phyloP scores from a whole-genome alignment of 2,888 invertebrate genomes.

The Kryphioiulus occultus region DNA sequence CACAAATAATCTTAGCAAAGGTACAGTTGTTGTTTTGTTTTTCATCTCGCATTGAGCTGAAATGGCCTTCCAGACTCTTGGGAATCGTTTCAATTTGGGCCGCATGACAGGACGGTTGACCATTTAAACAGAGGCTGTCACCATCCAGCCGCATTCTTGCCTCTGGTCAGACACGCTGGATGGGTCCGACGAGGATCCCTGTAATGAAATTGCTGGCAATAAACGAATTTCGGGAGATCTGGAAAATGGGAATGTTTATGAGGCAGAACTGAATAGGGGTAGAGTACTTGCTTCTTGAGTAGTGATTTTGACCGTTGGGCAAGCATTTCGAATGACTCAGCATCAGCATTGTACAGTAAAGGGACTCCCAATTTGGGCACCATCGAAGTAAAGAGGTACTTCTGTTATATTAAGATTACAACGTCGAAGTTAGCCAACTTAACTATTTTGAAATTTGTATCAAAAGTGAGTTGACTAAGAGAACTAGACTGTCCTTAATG shows the following conservation, averaged over 20 bases:
- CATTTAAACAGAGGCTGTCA: slow-evolving; percentile 20
- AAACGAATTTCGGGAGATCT: slow-evolving; percentile 15
- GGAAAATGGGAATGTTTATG: slow-evolving; percentile 11
- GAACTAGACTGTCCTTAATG: too few relatives aligned
- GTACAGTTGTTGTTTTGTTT: slow-evolving; percentile 7
- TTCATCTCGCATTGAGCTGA: slow-evolving; percentile 1
- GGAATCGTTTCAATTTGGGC: slow-evolving; percentile 25
- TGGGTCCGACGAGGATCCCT: slow-evolving; percentile 2
- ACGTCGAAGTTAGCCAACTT: background rate
- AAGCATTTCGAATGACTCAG: background rate
- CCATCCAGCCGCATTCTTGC: background rate
- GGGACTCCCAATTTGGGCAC: background rate
- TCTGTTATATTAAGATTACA: background rate
- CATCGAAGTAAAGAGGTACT: background rate
- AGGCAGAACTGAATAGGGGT: slow-evolving; percentile 25
- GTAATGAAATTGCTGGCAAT: slow-evolving; percentile 25
- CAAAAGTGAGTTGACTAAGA: too few relatives aligned
- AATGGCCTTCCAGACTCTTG: background rate
- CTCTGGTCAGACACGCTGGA: background rate
- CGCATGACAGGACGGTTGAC: background rate
- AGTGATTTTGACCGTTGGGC: slow-evolving; percentile 12
- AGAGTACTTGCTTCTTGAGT: background rate
- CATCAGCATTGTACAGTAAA: background rate
- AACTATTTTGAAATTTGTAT: background rate
- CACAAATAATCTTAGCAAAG: background rate